Conservation (phyloP, 1,140 invertebrate species). For the Ptiloglossa arizonensis region DNA sequence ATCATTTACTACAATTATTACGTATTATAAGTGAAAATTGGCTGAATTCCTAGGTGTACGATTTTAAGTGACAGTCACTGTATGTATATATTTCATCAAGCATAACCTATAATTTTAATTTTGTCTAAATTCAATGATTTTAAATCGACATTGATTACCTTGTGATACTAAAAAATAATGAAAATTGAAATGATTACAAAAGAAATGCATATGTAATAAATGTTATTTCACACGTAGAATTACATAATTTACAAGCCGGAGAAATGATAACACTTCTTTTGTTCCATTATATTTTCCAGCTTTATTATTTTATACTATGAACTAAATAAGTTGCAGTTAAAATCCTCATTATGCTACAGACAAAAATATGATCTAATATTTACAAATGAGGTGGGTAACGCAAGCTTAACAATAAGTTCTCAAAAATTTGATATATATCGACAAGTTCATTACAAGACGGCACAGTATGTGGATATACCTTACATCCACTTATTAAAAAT, state of each 20-base stretch:
- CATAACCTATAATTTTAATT: slow-evolving; percentile 3
- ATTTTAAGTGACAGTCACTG: no score
- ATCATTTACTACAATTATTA: no score
- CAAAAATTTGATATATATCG: slow-evolving; percentile 55
- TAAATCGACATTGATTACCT: background rate
- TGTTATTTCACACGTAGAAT: slow-evolving; percentile 9
- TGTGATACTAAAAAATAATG: background rate
- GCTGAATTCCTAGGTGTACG: no score
- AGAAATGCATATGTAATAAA: background rate
- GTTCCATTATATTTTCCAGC: slow-evolving; percentile 53
- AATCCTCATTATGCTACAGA: slow-evolving; percentile 78
- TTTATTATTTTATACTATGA: slow-evolving; percentile 70
- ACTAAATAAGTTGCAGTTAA: slow-evolving; percentile 75
- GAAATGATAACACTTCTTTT: slow-evolving; percentile 26
- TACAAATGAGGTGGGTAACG: slow-evolving; percentile 80
- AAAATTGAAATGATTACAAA: slow-evolving; percentile 6
- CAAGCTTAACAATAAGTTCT: slow-evolving; percentile 75
- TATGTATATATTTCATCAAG: slow-evolving; percentile 5
- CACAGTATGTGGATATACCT: slow-evolving; percentile 53
- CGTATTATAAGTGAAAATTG: no score
- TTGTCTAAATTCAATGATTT: no score
- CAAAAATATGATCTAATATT: slow-evolving; percentile 81
- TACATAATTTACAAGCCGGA: slow-evolving; percentile 12
- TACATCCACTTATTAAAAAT: slow-evolving; percentile 41
- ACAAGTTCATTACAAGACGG: slow-evolving; percentile 65